Evolutionary conservation across 2,113 vertebrate species (phyloP), one percentile per base, ranked within the genome.

Genomic region (Elachura formosa): DNA sequence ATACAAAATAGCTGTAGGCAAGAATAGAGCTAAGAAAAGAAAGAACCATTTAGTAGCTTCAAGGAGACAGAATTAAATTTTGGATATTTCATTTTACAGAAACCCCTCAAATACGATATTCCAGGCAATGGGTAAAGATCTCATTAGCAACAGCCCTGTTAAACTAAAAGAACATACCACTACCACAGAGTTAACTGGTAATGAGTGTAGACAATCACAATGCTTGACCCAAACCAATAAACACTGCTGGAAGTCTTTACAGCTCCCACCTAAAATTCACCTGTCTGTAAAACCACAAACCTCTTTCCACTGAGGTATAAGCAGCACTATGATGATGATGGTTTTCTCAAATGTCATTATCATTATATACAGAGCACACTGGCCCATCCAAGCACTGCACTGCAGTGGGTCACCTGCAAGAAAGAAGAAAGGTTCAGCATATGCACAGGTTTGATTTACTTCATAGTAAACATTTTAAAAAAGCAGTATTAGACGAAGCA

Each of bases 261-360:
- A 75, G 84, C 56, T 88, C 90, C n/a, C 34, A 67, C 49, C 48
- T 76, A 40, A 46, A 89, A 63, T 59, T 64, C 21, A 22, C 29
- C 38, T 52, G 58, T 56, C 43, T 68, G 17, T 55, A 48, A 54
- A 71, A 77, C 79, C 28, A 93, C 97, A 93, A 97, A 99, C 99
- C 99, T 99, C 98, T 96, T 99, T 99, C 98, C 99, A 99, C 95
- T 99, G 99, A 49, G 99, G 99, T 92, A 99, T 99, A 66, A 99
- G 99, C 38, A 99, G 98, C 67, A 99, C 98, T 91, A 99, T 97
- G 97, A 99, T 99, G 98, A 99, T 99, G 38, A 99, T 95, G 28
- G 99, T 98, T 97, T 99, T 99, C 98, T 99, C 99, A 97, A 99
- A 99, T 94, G 98, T 98, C 99, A 99, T 99, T 94, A 99, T 99